These are phyloP conservation scores for Leptodactylus fuscus DNA, from an alignment of 2,113 vertebrate species.

Conservation along the genomic window DNA sequence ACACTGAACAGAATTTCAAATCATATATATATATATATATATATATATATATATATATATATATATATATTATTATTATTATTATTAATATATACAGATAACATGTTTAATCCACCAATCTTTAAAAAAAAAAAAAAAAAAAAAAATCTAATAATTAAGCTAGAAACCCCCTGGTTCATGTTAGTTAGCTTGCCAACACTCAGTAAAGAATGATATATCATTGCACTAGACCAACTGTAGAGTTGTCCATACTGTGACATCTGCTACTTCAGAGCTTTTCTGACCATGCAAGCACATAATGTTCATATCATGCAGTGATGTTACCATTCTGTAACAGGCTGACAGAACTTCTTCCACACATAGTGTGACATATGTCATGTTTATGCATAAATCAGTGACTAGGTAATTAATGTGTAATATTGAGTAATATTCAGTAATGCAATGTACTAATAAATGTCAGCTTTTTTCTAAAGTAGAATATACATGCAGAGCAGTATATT, in stretches of 20 bases:
- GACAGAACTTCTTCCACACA: constrained; percentile 18
- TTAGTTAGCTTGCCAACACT: constrained; percentile 26
- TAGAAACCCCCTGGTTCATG: constrained; percentile 19
- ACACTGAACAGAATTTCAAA: too few relatives aligned
- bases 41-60: too few relatives aligned
- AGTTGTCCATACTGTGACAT: constrained; percentile 51
- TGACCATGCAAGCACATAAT: constrained; percentile 50
- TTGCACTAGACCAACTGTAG: constrained; percentile 16
- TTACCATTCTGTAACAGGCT: constrained; percentile 28
- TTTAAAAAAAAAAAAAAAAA: not conserved
- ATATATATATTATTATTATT: too few relatives aligned
- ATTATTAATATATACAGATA: not conserved
- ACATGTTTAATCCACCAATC: constrained; percentile 12
- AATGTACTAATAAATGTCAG: not conserved
- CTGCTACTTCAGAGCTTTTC: constrained; percentile 38
- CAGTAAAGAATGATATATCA: constrained; percentile 42
- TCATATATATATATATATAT: too few relatives aligned
- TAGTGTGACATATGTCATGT: constrained; percentile 37
- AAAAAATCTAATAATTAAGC: constrained; percentile 31
- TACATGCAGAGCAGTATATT: not conserved
- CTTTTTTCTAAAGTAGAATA: not conserved
- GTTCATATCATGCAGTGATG: constrained; percentile 41
- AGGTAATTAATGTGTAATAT: not conserved
- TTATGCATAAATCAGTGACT: constrained; percentile 9
- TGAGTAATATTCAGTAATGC: not conserved